phyloP scores from a whole-genome alignment of 2,113 vertebrate species.

The Etheostoma cragini region DNA sequence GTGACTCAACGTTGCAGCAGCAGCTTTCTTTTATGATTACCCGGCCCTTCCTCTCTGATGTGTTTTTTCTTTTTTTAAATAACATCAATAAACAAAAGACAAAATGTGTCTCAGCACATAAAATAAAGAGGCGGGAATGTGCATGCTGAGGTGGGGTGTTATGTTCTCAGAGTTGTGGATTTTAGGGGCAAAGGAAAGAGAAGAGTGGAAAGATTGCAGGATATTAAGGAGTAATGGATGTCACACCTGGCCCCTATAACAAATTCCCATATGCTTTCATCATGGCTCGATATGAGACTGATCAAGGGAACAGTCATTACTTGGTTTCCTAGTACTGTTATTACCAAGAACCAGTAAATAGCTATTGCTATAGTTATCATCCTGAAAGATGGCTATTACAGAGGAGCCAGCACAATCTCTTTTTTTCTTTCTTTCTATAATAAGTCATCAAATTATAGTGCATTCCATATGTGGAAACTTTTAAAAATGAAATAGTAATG shows the following conservation, averaged over 20 bases:
- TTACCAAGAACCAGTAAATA: conserved; percentile 73
- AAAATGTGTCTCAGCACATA: conserved; percentile 62
- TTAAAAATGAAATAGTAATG: conserved; percentile 35
- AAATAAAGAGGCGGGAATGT: conserved; percentile 50
- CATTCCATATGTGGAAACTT: conserved; percentile 24
- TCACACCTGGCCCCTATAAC: conserved; percentile 75
- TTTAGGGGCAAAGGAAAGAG: conserved; percentile 58
- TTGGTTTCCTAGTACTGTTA: conserved; percentile 71
- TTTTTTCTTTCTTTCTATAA: conserved; percentile 68
- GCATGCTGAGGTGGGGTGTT: conserved; percentile 49
- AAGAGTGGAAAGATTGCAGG: conserved; percentile 69
- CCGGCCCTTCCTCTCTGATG: conserved; percentile 62
- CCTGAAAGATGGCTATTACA: conserved; percentile 68
- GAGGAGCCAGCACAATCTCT: conserved; percentile 47
- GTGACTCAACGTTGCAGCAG: conserved; percentile 62
- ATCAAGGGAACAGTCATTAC: conserved; percentile 84
- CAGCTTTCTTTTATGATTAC: conserved; percentile 67
- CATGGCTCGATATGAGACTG: conserved; percentile 76
- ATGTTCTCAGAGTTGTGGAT: conserved; percentile 48
- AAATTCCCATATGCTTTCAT: conserved; percentile 83
- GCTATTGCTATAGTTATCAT: conserved; percentile 77
- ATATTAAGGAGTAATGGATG: conserved; percentile 81
- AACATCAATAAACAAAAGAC: conserved; percentile 67
- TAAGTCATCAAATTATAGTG: conserved; percentile 59
- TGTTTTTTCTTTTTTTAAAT: conserved; percentile 26